Percentiles rank a stretch among this genome's conserved stretches.
phyloP scores from a whole-genome alignment of 2,888 invertebrate species.

The Oegoconia quadripuncta region DNA sequence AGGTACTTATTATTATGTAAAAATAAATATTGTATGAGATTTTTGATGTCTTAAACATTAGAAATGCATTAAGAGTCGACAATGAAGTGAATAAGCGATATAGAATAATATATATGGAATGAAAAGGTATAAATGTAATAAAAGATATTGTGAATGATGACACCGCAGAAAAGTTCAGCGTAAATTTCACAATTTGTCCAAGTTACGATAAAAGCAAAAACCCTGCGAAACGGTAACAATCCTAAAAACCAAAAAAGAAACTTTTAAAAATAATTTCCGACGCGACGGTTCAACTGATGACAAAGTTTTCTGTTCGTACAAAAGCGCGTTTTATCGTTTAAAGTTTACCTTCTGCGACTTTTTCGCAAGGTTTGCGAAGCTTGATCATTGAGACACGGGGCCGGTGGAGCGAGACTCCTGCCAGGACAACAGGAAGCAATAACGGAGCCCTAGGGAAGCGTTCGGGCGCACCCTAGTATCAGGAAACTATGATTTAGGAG shows the following conservation, averaged over 20 bases:
- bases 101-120: too few relatives aligned
- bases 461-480: conserved; percentile 36
- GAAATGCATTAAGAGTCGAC: too few relatives aligned
- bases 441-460: conserved; percentile 54
- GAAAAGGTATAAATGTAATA: too few relatives aligned
- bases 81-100: too few relatives aligned
- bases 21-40: too few relatives aligned
- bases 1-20: too few relatives aligned
- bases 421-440: conserved; percentile 74
- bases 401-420: conserved; percentile 47
- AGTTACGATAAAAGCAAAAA: conserved; percentile 13
- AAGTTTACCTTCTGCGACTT: conserved; percentile 5
- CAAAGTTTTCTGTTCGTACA: conserved; percentile 7
- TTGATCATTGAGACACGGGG: conserved; percentile 15
- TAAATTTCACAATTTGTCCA: background rate
- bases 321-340: conserved; percentile 12
- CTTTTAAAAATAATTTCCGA: conserved; percentile 15
- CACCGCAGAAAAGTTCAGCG: background rate
- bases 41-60: too few relatives aligned
- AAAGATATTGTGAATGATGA: too few relatives aligned
- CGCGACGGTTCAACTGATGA: conserved; percentile 12
- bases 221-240: conserved; percentile 4
- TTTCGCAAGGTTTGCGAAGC: conserved; percentile 3
- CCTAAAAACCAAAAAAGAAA: conserved; percentile 7
- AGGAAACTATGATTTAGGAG: conserved; percentile 71